Conservation (phyloP, 2,113 vertebrate species). For the Brachyhypopomus gauderio region DNA sequence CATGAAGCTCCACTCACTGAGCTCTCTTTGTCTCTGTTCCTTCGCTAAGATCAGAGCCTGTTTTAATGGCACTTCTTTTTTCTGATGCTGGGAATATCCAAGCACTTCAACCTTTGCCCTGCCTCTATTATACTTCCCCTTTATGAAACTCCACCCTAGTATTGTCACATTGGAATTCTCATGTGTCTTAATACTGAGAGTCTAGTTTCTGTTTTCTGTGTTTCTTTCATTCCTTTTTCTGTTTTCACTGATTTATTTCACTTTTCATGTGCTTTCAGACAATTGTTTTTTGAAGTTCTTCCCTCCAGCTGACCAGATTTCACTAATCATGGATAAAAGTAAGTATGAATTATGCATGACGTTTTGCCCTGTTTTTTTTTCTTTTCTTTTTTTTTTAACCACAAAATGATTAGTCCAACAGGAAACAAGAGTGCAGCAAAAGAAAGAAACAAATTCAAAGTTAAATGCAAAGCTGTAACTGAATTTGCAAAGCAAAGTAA, state of each 20-base stretch:
- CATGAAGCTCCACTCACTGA: not conserved
- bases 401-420: no score
- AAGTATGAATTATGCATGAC: no score
- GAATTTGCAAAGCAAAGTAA: not conserved
- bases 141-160: constrained; percentile 27
- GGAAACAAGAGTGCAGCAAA: not conserved
- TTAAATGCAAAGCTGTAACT: not conserved
- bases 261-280: no score
- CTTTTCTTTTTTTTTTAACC: no score
- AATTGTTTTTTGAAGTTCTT: no score
- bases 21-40: constrained; percentile 7
- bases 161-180: not conserved
- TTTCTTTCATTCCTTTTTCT: no score
- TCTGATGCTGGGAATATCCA: constrained; percentile 35
- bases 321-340: no score
- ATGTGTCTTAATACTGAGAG: not conserved
- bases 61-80: constrained; percentile 50
- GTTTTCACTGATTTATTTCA: no score
- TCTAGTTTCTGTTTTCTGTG: no score
- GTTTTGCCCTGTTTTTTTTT: no score
- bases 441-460: not conserved
- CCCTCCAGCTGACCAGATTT: no score
- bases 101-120: constrained; percentile 46
- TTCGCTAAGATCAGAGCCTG: not conserved
- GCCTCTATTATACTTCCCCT: constrained; percentile 36